Base-by-base conservation (phyloP, 2,888 invertebrate species). In the Callosobruchus maculatus region DNA sequence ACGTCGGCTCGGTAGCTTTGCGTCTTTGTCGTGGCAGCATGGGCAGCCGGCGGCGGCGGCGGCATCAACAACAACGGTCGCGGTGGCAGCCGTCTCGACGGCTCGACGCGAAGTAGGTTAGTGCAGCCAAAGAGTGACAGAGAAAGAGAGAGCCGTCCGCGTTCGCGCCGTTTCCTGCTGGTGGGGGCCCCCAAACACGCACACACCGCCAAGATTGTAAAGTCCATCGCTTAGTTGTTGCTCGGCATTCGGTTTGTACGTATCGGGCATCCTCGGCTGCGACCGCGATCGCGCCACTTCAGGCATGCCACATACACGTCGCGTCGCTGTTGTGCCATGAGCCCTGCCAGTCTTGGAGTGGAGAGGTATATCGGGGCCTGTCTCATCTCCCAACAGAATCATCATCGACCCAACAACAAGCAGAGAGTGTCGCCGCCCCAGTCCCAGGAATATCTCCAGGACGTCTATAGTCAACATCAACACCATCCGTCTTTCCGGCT, bases 311-410 rank as follows among this genome's bases (percentile, higher is more conserved):
- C 68, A 74, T 75, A 71, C 75, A 68, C 73, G 77, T 72, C 74
- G 74, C 75, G 74, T 49, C 22, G 68, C 71, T 30, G 71, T 67
- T 86, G 88, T 90, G 81, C 90, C 88, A 94, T 93, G 93, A 93
- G 93, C 91, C 93, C 93, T 88, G 92, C 92, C 87, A 90, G 90
- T 86, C 88, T 89, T 85, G 90, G 90, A 81, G 90, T 91, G 82
- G 91, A 92, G 87, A 88, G 90, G 81, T 92, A 91, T 84, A 90
- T 91, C 80, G 91, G 91, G 74, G 90, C 90, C 79, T 91, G 90
- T 83, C 85, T 92, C 77, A 91, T 91, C 79, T 81, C 82, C 72
- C 82, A 81, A 75, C 71, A 71, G 74, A 88, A 87, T 78, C 9
- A 75, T 77, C 20, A 73, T 76, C 20, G 79, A 78, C 71, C 21